phyloP scores from a whole-genome alignment of 2,888 invertebrate species.

The Hofmannophila pseudospretella region DNA sequence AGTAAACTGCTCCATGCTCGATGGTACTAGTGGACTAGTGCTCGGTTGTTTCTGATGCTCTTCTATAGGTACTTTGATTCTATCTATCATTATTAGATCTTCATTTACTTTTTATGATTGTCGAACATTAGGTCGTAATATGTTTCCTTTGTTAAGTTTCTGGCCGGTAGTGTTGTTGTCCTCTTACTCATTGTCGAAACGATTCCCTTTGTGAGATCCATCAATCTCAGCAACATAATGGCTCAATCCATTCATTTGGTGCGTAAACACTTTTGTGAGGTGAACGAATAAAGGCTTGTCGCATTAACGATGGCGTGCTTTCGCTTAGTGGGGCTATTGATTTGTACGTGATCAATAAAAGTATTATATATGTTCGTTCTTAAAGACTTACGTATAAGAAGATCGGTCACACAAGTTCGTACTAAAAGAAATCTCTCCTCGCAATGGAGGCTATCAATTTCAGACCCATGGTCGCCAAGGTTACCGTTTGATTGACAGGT shows the following conservation, averaged over 20 bases:
- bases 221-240: constrained; percentile 40
- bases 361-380: too few species aligned
- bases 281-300: constrained; percentile 31
- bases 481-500: constrained; percentile 58
- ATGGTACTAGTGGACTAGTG: constrained; percentile 31
- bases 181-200: constrained; percentile 43
- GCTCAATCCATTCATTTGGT: constrained; percentile 39
- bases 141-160: constrained; percentile 32
- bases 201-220: constrained; percentile 41
- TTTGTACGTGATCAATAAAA: constrained; percentile 19
- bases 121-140: constrained; percentile 11
- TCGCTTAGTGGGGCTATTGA: constrained; percentile 27
- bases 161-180: constrained; percentile 34
- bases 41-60: constrained; percentile 4
- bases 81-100: too few species aligned
- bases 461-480: constrained; percentile 44
- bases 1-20: constrained; percentile 27
- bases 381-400: background rate
- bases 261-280: constrained; percentile 27
- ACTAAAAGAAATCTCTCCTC: constrained; percentile 26
- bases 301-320: constrained; percentile 29
- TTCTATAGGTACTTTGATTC: background rate
- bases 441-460: constrained; percentile 53
- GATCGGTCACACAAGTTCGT: background rate
- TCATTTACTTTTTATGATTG: constrained; percentile 10